Evolutionary conservation across 2,113 vertebrate species (phyloP), one percentile per base, ranked within the genome.

Genomic region (Corythaeola cristata): DNA sequence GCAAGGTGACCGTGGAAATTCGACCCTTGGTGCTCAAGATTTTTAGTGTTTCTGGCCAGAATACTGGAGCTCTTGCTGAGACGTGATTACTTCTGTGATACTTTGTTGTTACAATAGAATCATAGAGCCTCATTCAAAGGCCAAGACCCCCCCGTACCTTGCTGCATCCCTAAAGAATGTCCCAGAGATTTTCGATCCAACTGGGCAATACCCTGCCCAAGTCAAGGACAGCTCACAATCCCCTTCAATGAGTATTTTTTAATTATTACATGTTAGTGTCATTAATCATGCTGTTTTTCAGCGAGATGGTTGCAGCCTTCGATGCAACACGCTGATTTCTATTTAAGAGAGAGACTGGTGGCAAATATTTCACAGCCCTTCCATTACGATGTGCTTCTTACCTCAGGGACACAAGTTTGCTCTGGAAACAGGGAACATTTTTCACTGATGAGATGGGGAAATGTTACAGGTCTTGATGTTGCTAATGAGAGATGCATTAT

Each of bases 201-300:
- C 35, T 17, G 41, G 49, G 35, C 52, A 85, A 69, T 49, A 35
- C 14, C 15, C 24, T 44, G 27, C 35, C 18, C 26, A n/a, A 66
- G 47, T 71, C 72, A 88, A 50, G 49, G 88, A 18, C 22, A 68
- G 18, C 45, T 64, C 75, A 77, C 41, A 39, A 7, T 47, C 55
- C 23, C 33, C n/a, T 80, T 83, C 47, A 59, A 27, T 81, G 11
- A 84, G 41, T 69, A 49, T 49, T 86, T 55, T 80, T 84, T 59
- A 62, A 66, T 71, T 88, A 35, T 62, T 88, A 37, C 11, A 2
- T 58, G 44, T 66, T 55, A 69, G 28, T 71, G 12, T 67, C 64
- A 90, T 90, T 59, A 86, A 81, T 94, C 3, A 90, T 24, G 56
- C 69, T 33, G 32, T 11, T 92, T 95, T 95, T 86, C 72, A 84